Conservation (phyloP, 2,113 vertebrate species). For the Gulo gulo region DNA sequence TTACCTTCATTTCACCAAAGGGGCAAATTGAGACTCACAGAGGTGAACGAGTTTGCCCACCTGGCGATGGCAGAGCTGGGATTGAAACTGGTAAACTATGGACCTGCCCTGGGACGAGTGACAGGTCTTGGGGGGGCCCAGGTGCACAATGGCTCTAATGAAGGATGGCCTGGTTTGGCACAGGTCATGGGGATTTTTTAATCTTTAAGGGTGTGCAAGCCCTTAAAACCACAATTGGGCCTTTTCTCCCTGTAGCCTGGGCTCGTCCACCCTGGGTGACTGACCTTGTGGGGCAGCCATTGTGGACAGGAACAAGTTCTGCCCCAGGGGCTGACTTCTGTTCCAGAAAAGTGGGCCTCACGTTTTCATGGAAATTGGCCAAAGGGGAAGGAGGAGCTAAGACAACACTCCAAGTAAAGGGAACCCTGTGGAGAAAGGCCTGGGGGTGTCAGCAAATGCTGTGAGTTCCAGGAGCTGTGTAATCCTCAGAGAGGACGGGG, state of each 20-base stretch:
- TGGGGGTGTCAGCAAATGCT: not conserved
- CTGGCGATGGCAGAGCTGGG: not conserved
- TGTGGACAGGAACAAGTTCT: slow-evolving; percentile 26
- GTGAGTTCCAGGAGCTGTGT: not conserved
- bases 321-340: slow-evolving; percentile 20
- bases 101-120: not conserved
- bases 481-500: not conserved
- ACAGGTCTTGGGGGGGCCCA: not conserved
- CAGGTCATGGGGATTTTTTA: not conserved
- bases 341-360: slow-evolving; percentile 33
- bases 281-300: not conserved
- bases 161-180: not conserved
- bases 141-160: not conserved
- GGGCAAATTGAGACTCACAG: not conserved
- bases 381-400: not conserved
- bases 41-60: not conserved
- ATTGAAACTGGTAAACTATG: not conserved
- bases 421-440: slow-evolving; percentile 18
- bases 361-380: slow-evolving; percentile 46
- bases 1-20: not conserved
- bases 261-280: not conserved
- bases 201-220: not conserved
- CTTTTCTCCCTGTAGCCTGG: not conserved
- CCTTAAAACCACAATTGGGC: not conserved
- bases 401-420: not conserved